A percentile compares a stretch with the other conserved stretches of the same genome.
phyloP scores from a whole-genome alignment of 2,113 vertebrate species.

The Scomber japonicus region DNA sequence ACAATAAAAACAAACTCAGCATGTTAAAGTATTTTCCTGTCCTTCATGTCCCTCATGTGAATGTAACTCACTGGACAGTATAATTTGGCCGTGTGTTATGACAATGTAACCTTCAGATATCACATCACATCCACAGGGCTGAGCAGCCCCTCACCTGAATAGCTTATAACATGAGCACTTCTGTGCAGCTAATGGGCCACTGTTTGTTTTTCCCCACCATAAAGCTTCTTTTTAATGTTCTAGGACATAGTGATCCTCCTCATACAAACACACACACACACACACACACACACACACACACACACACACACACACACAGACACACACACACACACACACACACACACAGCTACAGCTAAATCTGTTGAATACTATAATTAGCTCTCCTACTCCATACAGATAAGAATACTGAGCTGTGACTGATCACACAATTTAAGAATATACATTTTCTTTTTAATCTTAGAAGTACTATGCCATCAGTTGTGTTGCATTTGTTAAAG shows the following conservation, averaged over 20 bases:
- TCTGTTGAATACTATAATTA: not conserved
- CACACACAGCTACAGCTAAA: constrained; percentile 8
- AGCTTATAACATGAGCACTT: constrained; percentile 22
- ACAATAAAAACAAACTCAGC: constrained; percentile 24
- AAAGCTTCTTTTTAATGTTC: constrained; percentile 54
- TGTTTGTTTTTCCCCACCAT: constrained; percentile 71
- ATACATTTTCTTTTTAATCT: not conserved
- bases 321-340: constrained; percentile 13
- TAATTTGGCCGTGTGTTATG: not conserved
- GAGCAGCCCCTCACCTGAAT: constrained; percentile 12
- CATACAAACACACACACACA: constrained; percentile 16
- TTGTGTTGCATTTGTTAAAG: not conserved
- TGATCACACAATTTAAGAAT: not conserved
- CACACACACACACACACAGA: constrained; percentile 18
- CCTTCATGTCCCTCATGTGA: not conserved
- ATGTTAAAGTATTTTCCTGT: not conserved
- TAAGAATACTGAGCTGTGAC: no score
- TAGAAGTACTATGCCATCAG: not conserved
- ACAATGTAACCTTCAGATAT: not conserved
- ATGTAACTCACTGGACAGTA: not conserved
- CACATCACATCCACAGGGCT: not conserved
- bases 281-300: constrained; percentile 15
- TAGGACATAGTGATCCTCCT: not conserved
- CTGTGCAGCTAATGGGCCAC: constrained; percentile 56
- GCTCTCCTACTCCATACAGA: no score